Evolutionary conservation across 2,113 vertebrate genomes (phyloP), one percentile per base, ranked within the genome.

Genomic region (Plestiodon gilberti): DNA sequence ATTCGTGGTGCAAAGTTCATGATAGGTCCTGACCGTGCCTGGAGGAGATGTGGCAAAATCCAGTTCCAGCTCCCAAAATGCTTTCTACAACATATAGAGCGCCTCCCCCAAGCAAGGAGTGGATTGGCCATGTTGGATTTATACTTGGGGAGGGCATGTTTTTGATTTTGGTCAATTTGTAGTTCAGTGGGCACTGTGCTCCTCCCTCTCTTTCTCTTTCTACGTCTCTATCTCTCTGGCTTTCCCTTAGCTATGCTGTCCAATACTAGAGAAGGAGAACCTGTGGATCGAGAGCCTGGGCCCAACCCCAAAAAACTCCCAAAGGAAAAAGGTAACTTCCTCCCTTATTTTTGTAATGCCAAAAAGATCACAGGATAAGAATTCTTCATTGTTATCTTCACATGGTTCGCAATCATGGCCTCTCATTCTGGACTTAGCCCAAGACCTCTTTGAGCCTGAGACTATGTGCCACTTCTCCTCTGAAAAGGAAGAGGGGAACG

Each of bases 301-400:
- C 94, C 96, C 88, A 97, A 94, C 92, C 95, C 97, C 94, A 98
- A 98, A 97, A 98, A 97, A 94, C 96, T 97, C 82, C 96, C 96
- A 83, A 98, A 97, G 90, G 97, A 98, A 92, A 98, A 98, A 98
- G 98, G 98, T 98, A 96, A 95, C 90, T 90, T 81, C 25, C 57
- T 67, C 76, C 25, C 4, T 89, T 87, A 0, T 73, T 86, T 88
- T 83, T n/a, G 38, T 61, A 22, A 23, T 83, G 15, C 67, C 55
- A n/a, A 64, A 2, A 69, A 20, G 88, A 90, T 89, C n/a, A 30
- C n/a, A 62, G 33, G 43, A 35, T 55, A 48, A 48, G 87, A 84
- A 48, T 48, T n/a, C 35, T 0, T 70, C 35, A 0, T 0, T 20
- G 7, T 25, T 89, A 78, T 87, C 48, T 82, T 87, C 35, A 2